A percentile compares a stretch with the other conserved stretches of the same genome.
phyloP scores from a whole-genome alignment of 2,888 invertebrate species.

The Agrotis exclamationis region DNA sequence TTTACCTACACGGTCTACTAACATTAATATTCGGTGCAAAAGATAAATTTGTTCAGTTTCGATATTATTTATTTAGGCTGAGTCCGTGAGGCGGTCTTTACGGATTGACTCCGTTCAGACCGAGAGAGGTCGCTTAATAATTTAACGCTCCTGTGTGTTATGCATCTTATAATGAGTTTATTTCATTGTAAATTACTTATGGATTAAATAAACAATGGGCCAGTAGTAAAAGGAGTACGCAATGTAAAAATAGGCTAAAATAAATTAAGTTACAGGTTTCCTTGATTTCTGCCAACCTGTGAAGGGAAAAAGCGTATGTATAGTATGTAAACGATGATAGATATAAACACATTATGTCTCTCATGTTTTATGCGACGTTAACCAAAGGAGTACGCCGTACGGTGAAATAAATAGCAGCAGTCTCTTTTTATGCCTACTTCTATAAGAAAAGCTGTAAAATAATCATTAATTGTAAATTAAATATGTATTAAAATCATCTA shows the following conservation, averaged over 20 bases:
- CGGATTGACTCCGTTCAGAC: constrained; percentile 49
- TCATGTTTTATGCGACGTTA: neutral
- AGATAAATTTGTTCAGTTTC: constrained; percentile 44
- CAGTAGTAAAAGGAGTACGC: too few species aligned
- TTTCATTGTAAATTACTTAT: neutral
- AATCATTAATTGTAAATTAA: neutral
- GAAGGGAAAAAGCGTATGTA: too few species aligned
- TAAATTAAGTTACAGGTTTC: neutral
- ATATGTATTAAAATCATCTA: accelerated
- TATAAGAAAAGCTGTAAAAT: neutral
- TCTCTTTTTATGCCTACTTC: neutral
- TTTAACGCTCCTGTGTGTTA: constrained; percentile 22
- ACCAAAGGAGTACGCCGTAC: neutral
- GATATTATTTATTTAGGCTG: constrained; percentile 54
- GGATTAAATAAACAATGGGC: too few species aligned
- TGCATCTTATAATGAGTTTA: constrained; percentile 28
- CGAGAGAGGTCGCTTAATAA: constrained; percentile 43
- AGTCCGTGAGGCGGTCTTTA: constrained; percentile 37
- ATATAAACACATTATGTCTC: neutral
- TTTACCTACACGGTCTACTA: constrained; percentile 14
- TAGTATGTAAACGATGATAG: too few species aligned
- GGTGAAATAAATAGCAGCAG: neutral
- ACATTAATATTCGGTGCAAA: constrained; percentile 21
- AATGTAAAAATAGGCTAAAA: too few species aligned
- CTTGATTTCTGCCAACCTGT: too few species aligned